Evolutionary conservation across 2,888 invertebrate species (phyloP).

Genomic region (Synergus itoensis): DNA sequence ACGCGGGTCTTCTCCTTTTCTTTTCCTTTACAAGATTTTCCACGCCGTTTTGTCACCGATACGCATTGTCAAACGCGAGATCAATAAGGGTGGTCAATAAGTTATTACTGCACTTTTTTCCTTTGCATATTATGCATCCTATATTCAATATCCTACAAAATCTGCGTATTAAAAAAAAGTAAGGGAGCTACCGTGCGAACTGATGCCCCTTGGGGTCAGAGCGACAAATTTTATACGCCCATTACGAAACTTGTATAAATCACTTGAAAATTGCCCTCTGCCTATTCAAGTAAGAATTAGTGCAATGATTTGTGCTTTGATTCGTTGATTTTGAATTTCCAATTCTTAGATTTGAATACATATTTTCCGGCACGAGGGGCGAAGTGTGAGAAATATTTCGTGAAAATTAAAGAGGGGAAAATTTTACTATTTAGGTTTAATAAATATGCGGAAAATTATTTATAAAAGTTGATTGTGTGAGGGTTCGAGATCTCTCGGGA

Average conservation of each 20-base stretch:
- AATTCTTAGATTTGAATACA: neutral
- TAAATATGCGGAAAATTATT: neutral
- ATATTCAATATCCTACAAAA: neutral
- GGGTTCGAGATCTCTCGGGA: neutral
- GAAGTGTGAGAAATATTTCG: neutral
- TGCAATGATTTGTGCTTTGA: neutral
- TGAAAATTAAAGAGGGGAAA: neutral
- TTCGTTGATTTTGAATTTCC: neutral
- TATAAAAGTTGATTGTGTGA: neutral
- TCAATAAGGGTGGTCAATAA: conserved; percentile 13
- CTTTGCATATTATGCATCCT: neutral
- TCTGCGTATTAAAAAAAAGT: neutral
- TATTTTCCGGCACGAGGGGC: neutral
- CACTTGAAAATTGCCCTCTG: conserved; percentile 6
- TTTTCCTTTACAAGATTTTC: neutral
- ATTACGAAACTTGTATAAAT: conserved; percentile 38
- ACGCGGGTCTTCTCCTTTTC: neutral
- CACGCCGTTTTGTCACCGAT: conserved; percentile 8
- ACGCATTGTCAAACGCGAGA: neutral
- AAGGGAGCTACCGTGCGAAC: conserved; percentile 35
- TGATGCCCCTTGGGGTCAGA: neutral
- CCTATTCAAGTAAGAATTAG: neutral
- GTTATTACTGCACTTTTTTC: neutral
- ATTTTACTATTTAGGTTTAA: neutral
- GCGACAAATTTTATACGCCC: conserved; percentile 6